Conservation (phyloP, 2,797 vertebrate species). For the Microtus californicus region DNA sequence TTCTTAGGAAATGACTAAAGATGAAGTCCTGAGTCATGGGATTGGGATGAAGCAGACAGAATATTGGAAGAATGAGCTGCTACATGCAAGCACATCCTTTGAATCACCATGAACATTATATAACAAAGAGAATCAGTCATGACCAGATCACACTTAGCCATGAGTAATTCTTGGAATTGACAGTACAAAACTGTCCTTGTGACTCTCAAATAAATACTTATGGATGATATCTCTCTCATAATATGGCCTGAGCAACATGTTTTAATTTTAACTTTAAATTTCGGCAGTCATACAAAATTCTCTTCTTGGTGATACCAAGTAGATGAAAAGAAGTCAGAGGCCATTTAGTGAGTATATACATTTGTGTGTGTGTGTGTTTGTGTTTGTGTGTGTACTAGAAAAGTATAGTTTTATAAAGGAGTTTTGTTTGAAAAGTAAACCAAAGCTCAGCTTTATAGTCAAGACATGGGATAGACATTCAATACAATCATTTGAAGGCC, state of each 20-base stretch:
- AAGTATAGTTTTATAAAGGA: background rate
- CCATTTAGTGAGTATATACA: background rate
- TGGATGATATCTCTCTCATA: background rate
- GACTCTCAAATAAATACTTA: conserved; percentile 10
- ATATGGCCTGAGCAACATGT: background rate
- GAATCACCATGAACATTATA: background rate
- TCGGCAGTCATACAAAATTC: background rate
- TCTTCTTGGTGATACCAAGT: background rate
- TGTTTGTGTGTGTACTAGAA: background rate
- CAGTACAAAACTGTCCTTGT: background rate
- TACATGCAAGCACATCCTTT: background rate
- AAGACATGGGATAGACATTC: background rate
- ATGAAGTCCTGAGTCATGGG: background rate
- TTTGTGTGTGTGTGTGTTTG: background rate
- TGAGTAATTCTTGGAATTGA: background rate
- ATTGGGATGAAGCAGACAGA: background rate
- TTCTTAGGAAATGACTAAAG: background rate
- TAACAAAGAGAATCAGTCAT: background rate
- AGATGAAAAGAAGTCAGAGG: background rate
- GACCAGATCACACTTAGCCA: background rate
- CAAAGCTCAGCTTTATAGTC: background rate
- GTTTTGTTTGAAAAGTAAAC: background rate
- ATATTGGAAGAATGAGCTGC: background rate
- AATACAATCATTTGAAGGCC: background rate
- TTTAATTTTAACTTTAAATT: conserved; percentile 1